Conservation (phyloP, 1,140 invertebrate genomes). For the Eupristina koningsbergeri region DNA sequence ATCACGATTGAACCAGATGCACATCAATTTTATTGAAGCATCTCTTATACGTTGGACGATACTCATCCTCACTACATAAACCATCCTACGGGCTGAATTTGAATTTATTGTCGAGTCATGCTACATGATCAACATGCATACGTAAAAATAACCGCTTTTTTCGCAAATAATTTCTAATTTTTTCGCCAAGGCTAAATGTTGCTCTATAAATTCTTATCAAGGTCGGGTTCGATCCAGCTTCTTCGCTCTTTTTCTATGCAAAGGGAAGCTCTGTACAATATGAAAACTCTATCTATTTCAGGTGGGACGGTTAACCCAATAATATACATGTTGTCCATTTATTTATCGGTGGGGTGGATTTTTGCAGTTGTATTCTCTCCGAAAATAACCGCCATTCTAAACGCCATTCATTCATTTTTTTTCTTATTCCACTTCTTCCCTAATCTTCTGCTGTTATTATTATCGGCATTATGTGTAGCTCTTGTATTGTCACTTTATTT, state of each 20-base stretch:
- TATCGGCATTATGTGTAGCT: too few species aligned
- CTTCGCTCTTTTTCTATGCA: neutral
- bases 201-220: slow-evolving; percentile 45
- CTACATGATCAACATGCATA: neutral
- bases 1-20: neutral
- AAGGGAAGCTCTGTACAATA: neutral
- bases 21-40: slow-evolving; percentile 13
- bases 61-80: neutral
- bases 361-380: slow-evolving; percentile 34
- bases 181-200: slow-evolving; percentile 24
- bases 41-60: neutral
- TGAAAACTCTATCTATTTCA: slow-evolving; percentile 50
- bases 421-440: neutral
- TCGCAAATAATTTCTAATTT: slow-evolving; percentile 33
- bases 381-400: slow-evolving; percentile 31
- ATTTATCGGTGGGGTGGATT: slow-evolving; percentile 37
- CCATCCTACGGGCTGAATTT: neutral
- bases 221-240: slow-evolving; percentile 40
- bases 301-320: slow-evolving; percentile 39
- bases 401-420: neutral
- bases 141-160: slow-evolving; percentile 3
- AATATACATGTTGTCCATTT: slow-evolving; percentile 37
- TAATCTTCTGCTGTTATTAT: neutral
- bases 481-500: too few species aligned
- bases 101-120: slow-evolving; percentile 7